Evolutionary conservation across 92 coral and sea anemone genomes (phyloP).

Genomic region (Virgularia gustaviana): DNA sequence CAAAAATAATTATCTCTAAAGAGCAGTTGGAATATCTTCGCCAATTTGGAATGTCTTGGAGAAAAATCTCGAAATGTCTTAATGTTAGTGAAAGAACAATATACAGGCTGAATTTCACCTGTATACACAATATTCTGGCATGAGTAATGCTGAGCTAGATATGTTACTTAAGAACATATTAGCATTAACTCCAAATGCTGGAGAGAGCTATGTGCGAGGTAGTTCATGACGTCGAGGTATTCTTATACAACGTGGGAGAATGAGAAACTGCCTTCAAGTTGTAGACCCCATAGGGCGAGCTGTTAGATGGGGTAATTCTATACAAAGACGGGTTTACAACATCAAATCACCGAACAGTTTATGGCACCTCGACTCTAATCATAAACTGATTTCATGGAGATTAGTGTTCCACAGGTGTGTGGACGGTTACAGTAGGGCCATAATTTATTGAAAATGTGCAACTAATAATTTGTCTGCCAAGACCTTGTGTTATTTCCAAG

Average conservation of each 20-base stretch:
- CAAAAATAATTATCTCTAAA: constrained; percentile 44
- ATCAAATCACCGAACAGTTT: constrained; percentile 51
- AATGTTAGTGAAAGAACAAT: constrained; percentile 65
- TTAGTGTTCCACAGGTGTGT: constrained; percentile 56
- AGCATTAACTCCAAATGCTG: constrained; percentile 56
- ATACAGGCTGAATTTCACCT: constrained; percentile 56
- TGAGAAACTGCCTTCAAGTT: constrained; percentile 35
- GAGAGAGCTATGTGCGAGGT: constrained; percentile 57
- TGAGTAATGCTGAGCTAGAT: constrained; percentile 53
- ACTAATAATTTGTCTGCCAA: constrained; percentile 53
- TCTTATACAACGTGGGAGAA: constrained; percentile 56
- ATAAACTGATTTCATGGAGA: constrained; percentile 57
- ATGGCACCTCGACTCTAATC: constrained; percentile 61
- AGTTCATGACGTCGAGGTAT: constrained; percentile 50
- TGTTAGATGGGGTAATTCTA: constrained; percentile 52
- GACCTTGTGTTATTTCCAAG: constrained; percentile 30
- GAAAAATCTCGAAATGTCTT: constrained; percentile 47
- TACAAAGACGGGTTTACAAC: constrained; percentile 52
- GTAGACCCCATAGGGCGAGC: constrained; percentile 57
- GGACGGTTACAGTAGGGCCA: constrained; percentile 59
- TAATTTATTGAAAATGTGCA: constrained; percentile 45
- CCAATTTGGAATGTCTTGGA: constrained; percentile 61
- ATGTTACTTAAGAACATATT: constrained; percentile 42
- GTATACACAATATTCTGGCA: constrained; percentile 49
- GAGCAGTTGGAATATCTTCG: constrained; percentile 47